phyloP scores from a whole-genome alignment of 2,888 invertebrate species.

The Clusia tigrina region DNA sequence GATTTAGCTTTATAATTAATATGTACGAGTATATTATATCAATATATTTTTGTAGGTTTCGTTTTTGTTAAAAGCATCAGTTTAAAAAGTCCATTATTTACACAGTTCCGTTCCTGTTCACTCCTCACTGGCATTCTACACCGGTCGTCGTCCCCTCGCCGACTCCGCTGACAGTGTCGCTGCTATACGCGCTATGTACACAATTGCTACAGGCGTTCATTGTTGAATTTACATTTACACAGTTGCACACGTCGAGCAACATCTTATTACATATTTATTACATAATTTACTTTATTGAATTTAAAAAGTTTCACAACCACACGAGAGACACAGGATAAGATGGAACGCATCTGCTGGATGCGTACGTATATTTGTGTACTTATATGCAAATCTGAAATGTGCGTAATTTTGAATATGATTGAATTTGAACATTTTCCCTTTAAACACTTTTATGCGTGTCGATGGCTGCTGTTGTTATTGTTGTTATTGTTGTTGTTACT shows the following conservation, averaged over 20 bases:
- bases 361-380: neutral
- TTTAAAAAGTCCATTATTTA: no score
- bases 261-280: no score
- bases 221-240: no score
- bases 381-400: neutral
- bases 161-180: neutral
- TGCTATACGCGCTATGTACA: no score
- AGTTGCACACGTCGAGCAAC: no score
- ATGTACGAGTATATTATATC: no score
- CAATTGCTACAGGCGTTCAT: no score
- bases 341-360: no score
- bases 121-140: neutral
- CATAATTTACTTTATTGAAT: no score
- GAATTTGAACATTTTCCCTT: slow-evolving; percentile 2
- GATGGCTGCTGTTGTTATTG: neutral
- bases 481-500: neutral
- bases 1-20: no score
- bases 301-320: neutral
- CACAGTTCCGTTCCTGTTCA: neutral
- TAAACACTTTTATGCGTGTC: neutral
- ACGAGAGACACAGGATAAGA: slow-evolving; percentile 3
- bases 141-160: neutral
- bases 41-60: no score
- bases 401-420: neutral
- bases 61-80: no score